These are phyloP conservation scores for Drosophila orena DNA, from an alignment of 1,140 invertebrate species.

Conservation along the genomic window DNA sequence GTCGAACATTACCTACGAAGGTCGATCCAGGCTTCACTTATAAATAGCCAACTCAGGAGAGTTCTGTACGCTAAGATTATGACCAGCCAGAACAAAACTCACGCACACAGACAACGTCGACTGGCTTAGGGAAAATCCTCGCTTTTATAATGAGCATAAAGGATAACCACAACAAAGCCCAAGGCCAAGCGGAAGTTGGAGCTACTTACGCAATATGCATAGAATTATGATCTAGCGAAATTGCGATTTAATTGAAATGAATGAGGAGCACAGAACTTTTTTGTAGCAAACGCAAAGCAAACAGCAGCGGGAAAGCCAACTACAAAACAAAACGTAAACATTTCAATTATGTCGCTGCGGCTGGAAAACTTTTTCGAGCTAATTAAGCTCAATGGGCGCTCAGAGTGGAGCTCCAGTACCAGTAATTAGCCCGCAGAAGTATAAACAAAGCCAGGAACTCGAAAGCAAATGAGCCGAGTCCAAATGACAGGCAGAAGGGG, in stretches of 20 bases:
- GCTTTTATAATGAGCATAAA: constrained; percentile 69
- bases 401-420: constrained; percentile 42
- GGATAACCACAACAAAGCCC: constrained; percentile 46
- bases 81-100: constrained; percentile 16
- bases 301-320: constrained; percentile 1
- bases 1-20: constrained; percentile 29
- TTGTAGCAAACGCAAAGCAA: constrained; percentile 15
- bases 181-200: constrained; percentile 25
- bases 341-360: constrained; percentile 75
- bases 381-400: constrained; percentile 69
- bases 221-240: constrained; percentile 65
- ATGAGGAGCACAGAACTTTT: constrained; percentile 44
- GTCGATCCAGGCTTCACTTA: constrained; percentile 21
- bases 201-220: constrained; percentile 34
- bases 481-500: background rate
- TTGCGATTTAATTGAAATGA: constrained; percentile 74
- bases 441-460: constrained; percentile 62
- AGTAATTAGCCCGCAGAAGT: constrained; percentile 65
- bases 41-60: constrained; percentile 35
- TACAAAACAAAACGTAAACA: constrained; percentile 66
- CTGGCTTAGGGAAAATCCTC: constrained; percentile 56
- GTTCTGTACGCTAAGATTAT: constrained; percentile 16
- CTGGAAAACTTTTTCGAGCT: constrained; percentile 59
- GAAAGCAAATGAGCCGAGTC: constrained; percentile 69
- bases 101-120: constrained; percentile 4